These are phyloP conservation scores for Ochropleura plecta DNA, from an alignment of 2,888 invertebrate species.

Conservation along the genomic window DNA sequence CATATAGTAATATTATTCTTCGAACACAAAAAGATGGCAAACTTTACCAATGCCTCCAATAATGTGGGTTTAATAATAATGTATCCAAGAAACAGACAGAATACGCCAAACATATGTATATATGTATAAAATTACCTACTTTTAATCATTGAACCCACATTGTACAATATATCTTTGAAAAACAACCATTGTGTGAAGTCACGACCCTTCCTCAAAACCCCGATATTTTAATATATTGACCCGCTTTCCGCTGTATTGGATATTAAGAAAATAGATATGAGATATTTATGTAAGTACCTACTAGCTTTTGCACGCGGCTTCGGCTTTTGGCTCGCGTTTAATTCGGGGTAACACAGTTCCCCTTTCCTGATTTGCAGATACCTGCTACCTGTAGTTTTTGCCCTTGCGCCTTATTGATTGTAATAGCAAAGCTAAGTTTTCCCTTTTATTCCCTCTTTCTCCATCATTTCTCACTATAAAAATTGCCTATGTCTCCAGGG, in stretches of 20 bases:
- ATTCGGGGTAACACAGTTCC: no score
- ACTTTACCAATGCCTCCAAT: not conserved
- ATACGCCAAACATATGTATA: conserved; percentile 11
- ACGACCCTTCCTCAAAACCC: conserved; percentile 16
- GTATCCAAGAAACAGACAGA: conserved; percentile 13
- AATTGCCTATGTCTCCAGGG: no score
- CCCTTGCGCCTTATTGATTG: no score
- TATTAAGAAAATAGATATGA: conserved; percentile 12
- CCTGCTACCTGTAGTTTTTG: no score
- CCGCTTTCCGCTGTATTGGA: conserved; percentile 17
- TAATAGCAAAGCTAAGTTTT: no score
- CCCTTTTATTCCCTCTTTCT: no score
- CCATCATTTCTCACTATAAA: no score
- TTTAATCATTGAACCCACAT: conserved; percentile 24
- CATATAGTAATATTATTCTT: not conserved
- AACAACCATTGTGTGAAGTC: conserved; percentile 25
- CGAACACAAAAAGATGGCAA: not conserved
- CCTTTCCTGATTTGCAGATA: no score
- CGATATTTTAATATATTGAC: conserved; percentile 32
- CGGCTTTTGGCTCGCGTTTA: no score
- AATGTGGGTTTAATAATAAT: not conserved
- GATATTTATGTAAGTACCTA: not conserved
- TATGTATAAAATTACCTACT: conserved; percentile 7
- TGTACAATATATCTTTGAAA: conserved; percentile 12
- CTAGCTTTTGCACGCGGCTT: no score